A percentile compares a stretch with the other conserved stretches of the same genome.
Conservation (phyloP, 92 coral and sea anemone species). For the Bergia sp. region DNA sequence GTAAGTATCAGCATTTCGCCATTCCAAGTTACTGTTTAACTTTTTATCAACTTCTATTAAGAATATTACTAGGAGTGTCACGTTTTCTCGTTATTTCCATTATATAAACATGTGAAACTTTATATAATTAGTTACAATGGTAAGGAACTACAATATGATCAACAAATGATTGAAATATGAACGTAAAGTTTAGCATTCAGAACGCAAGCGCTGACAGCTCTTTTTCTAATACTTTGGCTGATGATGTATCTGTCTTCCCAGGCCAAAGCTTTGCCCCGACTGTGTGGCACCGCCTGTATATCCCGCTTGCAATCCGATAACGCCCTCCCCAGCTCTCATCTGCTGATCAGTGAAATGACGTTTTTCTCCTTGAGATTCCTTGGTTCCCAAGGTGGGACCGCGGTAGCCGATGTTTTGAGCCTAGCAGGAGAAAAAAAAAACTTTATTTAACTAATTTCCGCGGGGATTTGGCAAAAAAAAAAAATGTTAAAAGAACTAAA, state of each 20-base stretch:
- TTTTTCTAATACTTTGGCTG: constrained; percentile 9
- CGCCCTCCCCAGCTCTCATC: constrained; percentile 16
- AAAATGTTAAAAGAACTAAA: no score
- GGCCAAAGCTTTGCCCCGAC: constrained; percentile 36
- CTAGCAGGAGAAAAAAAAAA: neutral
- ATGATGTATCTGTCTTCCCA: constrained; percentile 37
- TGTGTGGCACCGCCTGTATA: constrained; percentile 31
- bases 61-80: neutral
- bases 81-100: neutral
- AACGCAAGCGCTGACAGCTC: neutral
- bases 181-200: neutral
- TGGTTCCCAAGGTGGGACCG: constrained; percentile 28
- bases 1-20: no score
- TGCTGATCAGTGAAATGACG: constrained; percentile 24
- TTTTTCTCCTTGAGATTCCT: constrained; percentile 19
- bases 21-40: neutral
- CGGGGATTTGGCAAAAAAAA: no score
- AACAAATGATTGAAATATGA: neutral
- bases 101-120: neutral
- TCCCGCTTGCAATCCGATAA: constrained; percentile 31
- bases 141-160: neutral
- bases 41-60: no score
- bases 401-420: constrained; percentile 18
- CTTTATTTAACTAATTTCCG: no score
- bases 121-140: neutral